phyloP scores from a whole-genome alignment of 2,888 invertebrate genomes.

The Amiota mariae region DNA sequence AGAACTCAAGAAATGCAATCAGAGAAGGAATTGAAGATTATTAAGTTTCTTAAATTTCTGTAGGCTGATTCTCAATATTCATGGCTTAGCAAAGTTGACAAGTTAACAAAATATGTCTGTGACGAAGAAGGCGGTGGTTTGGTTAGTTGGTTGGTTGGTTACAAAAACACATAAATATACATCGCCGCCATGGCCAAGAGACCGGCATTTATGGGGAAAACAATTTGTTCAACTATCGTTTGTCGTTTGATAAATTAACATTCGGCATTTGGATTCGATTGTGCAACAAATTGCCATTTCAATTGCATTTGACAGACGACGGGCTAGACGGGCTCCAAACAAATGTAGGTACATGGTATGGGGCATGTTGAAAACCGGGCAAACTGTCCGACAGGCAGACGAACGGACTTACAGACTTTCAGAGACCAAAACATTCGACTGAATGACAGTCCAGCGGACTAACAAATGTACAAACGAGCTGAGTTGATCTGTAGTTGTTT shows the following conservation, averaged over 20 bases:
- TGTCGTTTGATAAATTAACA: conserved; percentile 67
- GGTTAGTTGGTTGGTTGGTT: no score
- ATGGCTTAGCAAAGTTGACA: conserved; percentile 14
- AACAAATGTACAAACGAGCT: background rate
- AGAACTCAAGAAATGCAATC: background rate
- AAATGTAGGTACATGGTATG: conserved; percentile 34
- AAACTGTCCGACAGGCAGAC: conserved; percentile 6
- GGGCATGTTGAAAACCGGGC: background rate
- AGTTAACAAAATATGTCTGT: conserved; percentile 26
- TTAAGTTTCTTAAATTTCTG: conserved; percentile 2
- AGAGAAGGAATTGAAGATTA: background rate
- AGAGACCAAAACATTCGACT: background rate
- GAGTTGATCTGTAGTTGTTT: conserved; percentile 23
- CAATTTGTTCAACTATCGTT: conserved; percentile 68
- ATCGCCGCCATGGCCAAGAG: conserved; percentile 28
- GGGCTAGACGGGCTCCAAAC: conserved; percentile 40
- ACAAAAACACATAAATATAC: conserved; percentile 19
- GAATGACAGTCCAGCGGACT: background rate
- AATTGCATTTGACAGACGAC: conserved; percentile 61
- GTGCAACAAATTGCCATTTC: conserved; percentile 65
- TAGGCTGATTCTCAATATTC: conserved; percentile 13
- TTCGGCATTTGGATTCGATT: conserved; percentile 60
- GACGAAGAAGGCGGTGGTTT: conserved; percentile 23
- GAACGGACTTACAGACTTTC: background rate
- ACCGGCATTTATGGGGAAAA: conserved; percentile 51